These are phyloP conservation scores for Drosophila pandora DNA, from an alignment of 1,140 invertebrate genomes.

Conservation along the genomic window DNA sequence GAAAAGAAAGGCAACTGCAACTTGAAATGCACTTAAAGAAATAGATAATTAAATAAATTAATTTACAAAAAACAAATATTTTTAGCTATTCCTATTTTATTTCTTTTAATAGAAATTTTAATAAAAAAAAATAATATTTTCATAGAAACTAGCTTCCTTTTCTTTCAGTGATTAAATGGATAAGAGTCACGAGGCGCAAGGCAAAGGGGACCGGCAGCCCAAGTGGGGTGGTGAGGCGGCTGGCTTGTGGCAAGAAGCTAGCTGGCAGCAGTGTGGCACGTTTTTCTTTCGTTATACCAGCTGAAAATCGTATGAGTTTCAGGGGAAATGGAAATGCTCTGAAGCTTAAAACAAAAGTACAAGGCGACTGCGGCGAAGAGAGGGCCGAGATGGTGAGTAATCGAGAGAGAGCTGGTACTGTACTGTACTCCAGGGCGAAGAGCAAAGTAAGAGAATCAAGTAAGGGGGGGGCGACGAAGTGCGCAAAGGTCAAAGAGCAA, in stretches of 20 bases:
- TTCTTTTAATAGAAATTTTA: not conserved
- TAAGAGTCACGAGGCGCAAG: conserved; percentile 43
- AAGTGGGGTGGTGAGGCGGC: conserved; percentile 20
- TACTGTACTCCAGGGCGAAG: too few species aligned
- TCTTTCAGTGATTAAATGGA: conserved; percentile 2
- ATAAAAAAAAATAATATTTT: too few species aligned
- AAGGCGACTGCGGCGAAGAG: conserved; percentile 62
- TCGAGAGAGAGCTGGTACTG: conserved; percentile 1
- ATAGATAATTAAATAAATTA: not conserved
- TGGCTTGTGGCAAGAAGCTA: conserved; percentile 24
- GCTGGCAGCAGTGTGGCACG: conserved; percentile 57
- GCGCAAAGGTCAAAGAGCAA: conserved; percentile 72
- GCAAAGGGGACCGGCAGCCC: conserved; percentile 1
- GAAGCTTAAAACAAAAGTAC: conserved; percentile 50
- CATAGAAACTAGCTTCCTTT: not conserved
- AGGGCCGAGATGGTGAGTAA: conserved; percentile 1
- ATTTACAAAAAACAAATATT: not conserved
- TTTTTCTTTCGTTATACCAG: conserved; percentile 78
- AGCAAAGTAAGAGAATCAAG: too few species aligned
- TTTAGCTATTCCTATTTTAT: not conserved
- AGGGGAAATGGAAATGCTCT: conserved; percentile 77
- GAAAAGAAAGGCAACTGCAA: conserved; percentile 24
- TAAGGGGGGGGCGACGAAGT: not conserved
- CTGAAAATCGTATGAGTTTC: conserved; percentile 79
- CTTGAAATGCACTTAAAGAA: conserved; percentile 1